phyloP scores from a whole-genome alignment of 2,888 invertebrate genomes.

The Pinctada fucata region DNA sequence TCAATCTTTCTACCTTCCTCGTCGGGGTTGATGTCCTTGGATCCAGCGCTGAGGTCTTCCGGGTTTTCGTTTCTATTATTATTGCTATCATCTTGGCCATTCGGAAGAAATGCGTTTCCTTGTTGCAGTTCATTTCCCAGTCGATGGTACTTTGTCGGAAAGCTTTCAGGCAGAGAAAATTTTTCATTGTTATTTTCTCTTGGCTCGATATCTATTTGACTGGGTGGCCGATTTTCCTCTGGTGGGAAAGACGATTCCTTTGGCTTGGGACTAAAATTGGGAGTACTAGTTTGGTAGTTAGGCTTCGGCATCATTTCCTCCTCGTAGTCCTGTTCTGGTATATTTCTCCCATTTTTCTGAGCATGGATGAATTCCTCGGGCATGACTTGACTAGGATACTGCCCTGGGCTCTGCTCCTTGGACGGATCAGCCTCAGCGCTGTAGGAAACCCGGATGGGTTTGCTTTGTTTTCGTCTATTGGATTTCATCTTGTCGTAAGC shows the following conservation, averaged over 20 bases:
- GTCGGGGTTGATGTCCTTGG: slow-evolving; percentile 34
- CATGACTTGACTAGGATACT: slow-evolving; percentile 41
- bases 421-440: slow-evolving; percentile 48
- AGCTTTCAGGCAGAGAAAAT: slow-evolving; percentile 41
- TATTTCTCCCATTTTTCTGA: slow-evolving; percentile 40
- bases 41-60: slow-evolving; percentile 37
- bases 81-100: slow-evolving; percentile 59
- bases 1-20: slow-evolving; percentile 41
- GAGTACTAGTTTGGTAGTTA: slow-evolving; percentile 23
- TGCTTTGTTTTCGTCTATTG: slow-evolving; percentile 73
- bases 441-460: slow-evolving; percentile 64
- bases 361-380: slow-evolving; percentile 17
- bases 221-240: slow-evolving; percentile 19
- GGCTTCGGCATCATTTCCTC: slow-evolving; percentile 54
- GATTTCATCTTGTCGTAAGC: slow-evolving; percentile 61
- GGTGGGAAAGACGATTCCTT: slow-evolving; percentile 16
- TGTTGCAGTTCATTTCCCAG: slow-evolving; percentile 85
- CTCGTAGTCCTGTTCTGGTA: slow-evolving; percentile 52
- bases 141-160: slow-evolving; percentile 84
- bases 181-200: slow-evolving; percentile 22
- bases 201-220: slow-evolving; percentile 10
- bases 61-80: slow-evolving; percentile 55
- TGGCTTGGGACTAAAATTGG: not conserved
- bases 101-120: slow-evolving; percentile 57
- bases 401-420: slow-evolving; percentile 36